These are phyloP conservation scores for Octomys mimax DNA, from an alignment of 2,797 vertebrate genomes.

Conservation along the genomic window DNA sequence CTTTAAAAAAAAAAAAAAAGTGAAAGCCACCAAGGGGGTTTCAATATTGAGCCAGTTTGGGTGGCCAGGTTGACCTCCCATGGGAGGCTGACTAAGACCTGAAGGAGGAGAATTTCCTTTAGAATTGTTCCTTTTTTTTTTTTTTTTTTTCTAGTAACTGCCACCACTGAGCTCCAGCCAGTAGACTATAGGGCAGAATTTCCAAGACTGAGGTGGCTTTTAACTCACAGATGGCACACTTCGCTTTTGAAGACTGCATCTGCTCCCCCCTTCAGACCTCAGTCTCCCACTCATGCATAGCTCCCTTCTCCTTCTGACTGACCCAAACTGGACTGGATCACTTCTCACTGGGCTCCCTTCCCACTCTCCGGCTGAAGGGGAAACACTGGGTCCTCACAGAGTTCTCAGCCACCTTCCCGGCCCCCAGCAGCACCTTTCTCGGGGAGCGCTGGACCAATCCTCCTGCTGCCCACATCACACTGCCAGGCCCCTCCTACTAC, in stretches of 20 bases:
- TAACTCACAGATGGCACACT: neutral
- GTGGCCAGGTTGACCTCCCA: neutral
- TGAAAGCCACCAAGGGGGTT: neutral
- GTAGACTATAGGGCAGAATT: neutral
- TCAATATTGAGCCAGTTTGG: neutral
- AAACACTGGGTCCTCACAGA: neutral
- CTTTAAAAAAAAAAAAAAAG: neutral
- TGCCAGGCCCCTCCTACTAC: neutral
- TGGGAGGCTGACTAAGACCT: neutral
- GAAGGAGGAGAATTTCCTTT: too few species aligned
- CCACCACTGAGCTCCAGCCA: neutral
- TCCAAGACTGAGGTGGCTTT: too few species aligned
- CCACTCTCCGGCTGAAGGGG: neutral
- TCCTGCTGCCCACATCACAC: neutral
- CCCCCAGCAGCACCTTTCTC: neutral
- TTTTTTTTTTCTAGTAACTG: neutral
- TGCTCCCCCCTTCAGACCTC: neutral
- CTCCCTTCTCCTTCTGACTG: neutral
- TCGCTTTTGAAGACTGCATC: neutral
- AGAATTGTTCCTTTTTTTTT: neutral
- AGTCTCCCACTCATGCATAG: neutral
- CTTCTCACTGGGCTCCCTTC: neutral
- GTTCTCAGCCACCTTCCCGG: neutral
- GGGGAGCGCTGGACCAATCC: neutral
- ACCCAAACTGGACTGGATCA: neutral